Evolutionary conservation across 2,888 invertebrate genomes (phyloP).

Genomic region (Conus canariensis): DNA sequence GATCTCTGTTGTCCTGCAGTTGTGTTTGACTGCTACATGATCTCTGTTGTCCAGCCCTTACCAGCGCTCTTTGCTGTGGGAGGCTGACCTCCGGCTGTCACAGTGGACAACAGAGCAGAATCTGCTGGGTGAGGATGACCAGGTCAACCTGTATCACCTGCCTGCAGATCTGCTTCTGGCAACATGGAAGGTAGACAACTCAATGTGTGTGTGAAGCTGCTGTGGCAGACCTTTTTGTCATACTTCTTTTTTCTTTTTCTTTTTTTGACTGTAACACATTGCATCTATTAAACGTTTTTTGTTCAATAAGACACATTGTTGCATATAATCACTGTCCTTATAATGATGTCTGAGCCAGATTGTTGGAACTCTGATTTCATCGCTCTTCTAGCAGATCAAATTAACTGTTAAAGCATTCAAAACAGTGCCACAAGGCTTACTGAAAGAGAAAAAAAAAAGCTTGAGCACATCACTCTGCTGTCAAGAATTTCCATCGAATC

Average conservation of each 20-base stretch:
- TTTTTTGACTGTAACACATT: neutral
- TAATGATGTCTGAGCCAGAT: no score
- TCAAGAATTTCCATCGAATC: no score
- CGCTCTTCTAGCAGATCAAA: no score
- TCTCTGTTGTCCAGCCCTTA: conserved; percentile 60
- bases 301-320: neutral
- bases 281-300: neutral
- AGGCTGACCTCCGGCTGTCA: conserved; percentile 57
- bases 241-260: neutral
- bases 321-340: no score
- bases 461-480: no score
- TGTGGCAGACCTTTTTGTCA: no score
- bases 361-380: no score
- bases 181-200: conserved; percentile 67
- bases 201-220: neutral
- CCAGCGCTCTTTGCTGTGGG: conserved; percentile 66
- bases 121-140: conserved; percentile 62
- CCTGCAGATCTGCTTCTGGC: conserved; percentile 62
- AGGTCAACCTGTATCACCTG: conserved; percentile 60
- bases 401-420: no score
- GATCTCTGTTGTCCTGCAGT: no score
- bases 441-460: no score
- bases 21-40: neutral
- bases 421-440: no score
- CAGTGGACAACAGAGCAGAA: conserved; percentile 53